Conservation (phyloP, 2,113 vertebrate genomes). For the Pelodiscus sinensis region DNA sequence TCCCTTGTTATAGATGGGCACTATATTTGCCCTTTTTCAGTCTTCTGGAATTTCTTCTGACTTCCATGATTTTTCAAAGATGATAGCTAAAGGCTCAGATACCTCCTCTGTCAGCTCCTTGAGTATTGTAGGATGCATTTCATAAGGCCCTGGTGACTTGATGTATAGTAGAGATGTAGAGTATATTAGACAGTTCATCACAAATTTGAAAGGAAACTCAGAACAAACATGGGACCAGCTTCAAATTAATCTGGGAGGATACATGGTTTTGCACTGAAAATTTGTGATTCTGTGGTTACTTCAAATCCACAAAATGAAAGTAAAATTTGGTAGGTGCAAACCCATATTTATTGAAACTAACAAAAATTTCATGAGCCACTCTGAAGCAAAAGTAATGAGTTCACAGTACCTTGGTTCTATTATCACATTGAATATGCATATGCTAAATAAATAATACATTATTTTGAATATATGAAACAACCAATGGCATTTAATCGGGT, state of each 20-base stretch:
- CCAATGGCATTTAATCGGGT: neutral
- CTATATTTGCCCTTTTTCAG: too few relatives aligned
- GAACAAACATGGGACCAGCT: neutral
- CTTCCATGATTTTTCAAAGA: too few relatives aligned
- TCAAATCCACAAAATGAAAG: neutral
- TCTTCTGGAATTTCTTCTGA: too few relatives aligned
- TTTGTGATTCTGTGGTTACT: neutral
- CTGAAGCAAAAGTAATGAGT: neutral
- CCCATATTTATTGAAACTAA: neutral
- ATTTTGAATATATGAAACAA: neutral
- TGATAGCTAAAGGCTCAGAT: too few relatives aligned
- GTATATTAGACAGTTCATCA: neutral
- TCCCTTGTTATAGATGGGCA: too few relatives aligned
- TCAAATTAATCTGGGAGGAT: neutral
- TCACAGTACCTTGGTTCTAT: neutral
- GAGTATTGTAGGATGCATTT: too few relatives aligned
- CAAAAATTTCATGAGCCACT: neutral
- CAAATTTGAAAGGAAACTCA: neutral
- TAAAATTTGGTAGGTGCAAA: neutral
- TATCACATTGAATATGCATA: neutral
- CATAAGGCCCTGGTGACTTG: too few relatives aligned
- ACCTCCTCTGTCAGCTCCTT: too few relatives aligned
- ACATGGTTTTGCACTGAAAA: neutral
- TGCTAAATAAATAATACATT: neutral
- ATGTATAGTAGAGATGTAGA: neutral